Evolutionary conservation across 2,888 invertebrate genomes (phyloP), one percentile per base, ranked within the genome.

Genomic region (Desoria tigrina): DNA sequence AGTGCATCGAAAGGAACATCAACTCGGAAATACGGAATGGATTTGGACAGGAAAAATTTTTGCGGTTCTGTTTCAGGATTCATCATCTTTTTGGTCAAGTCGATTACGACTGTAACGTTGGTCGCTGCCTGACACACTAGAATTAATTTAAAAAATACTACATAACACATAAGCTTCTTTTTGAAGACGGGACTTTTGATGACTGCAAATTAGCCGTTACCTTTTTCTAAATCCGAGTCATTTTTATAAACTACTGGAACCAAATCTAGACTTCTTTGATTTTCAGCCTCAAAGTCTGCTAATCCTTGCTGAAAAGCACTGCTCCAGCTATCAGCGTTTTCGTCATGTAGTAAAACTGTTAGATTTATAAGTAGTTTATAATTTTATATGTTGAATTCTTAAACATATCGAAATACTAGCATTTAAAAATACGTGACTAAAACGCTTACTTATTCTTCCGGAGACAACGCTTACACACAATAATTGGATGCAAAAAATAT

Each of bases 111-210:
- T 26, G 85, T 84, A 0, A 83, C 83, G 71, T 80, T 80, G 11
- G 82, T 82, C 1, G 86, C 63, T 0, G 80, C 80, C 24, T 83
- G 81, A 76, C 87, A 87, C 24, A 86, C 87, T 87, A 78, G n/a
- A n/a, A n/a, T n/a, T 32, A 4, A 32, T 32, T 32, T 11, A 32
- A 32, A 32, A 11, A 32, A 32, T n/a, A 1, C 72, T n/a, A n/a
- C 27, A 73, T 24, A 32, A 28, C n/a, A 42, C 7, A 64, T 45
- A 45, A 9, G 6, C 6, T 18, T 45, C 6, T 21, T 45, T 45
- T 45, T 45, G 21, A 6, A 32, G 32, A 32, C 32, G 4, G 32
- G 32, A 32, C n/a, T n/a, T n/a, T n/a, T n/a, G 9, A 39, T 39
- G 39, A 11, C 16, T 11, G 39, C 39, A 39, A 39, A 39, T 16